phyloP scores from a whole-genome alignment of 1,140 invertebrate species.

The Augochlora pura region DNA sequence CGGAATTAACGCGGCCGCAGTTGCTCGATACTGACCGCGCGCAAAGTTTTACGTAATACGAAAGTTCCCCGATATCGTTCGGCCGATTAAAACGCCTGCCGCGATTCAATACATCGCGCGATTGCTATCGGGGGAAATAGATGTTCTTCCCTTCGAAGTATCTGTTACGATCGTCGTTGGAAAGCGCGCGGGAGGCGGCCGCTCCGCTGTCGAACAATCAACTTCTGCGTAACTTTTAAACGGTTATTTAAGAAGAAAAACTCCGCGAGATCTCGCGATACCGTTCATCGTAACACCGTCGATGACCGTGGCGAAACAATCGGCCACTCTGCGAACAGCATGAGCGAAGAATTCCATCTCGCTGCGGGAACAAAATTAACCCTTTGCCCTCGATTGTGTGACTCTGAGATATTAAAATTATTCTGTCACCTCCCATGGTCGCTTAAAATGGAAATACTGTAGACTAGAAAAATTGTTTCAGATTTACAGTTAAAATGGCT shows the following conservation, averaged over 20 bases:
- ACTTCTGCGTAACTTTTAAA: not conserved
- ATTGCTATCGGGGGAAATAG: not conserved
- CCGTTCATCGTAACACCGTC: not conserved
- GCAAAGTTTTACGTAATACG: slow-evolving; percentile 1
- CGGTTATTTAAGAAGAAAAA: not conserved
- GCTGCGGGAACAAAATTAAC: too few relatives aligned
- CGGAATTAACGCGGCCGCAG: not conserved
- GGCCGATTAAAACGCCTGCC: not conserved
- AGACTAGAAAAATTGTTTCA: too few relatives aligned
- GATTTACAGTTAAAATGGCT: too few relatives aligned
- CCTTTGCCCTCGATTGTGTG: too few relatives aligned
- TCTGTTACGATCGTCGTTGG: not conserved
- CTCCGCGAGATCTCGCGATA: not conserved
- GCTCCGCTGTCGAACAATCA: not conserved
- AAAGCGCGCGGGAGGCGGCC: too few relatives aligned
- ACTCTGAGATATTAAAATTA: too few relatives aligned
- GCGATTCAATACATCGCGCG: not conserved
- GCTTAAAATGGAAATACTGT: too few relatives aligned
- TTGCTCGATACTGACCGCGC: not conserved
- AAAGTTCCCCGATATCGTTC: not conserved
- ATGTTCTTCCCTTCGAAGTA: not conserved
- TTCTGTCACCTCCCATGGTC: too few relatives aligned
- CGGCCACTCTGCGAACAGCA: not conserved
- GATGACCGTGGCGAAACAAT: not conserved
- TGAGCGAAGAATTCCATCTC: too few relatives aligned